Evolutionary conservation across 2,888 invertebrate species (phyloP).

Genomic region (Drosophila testacea): DNA sequence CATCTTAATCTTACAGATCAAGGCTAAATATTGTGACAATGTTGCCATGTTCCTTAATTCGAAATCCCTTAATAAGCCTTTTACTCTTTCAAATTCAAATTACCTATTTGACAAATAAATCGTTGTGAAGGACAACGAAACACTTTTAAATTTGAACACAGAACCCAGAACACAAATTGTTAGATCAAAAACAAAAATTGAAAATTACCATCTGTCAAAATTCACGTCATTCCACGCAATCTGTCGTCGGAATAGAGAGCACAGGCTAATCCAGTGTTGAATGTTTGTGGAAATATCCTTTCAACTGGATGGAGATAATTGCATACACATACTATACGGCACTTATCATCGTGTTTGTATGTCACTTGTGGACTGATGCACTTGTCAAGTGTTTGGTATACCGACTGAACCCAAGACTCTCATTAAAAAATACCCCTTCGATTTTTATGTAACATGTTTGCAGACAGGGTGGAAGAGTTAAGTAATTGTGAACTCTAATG

Average conservation of each 20-base stretch:
- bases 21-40: conserved; percentile 83
- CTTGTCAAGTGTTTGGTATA: conserved; percentile 78
- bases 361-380: conserved; percentile 62
- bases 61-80: conserved; percentile 50
- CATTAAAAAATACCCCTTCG: conserved; percentile 70
- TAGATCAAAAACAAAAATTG: conserved; percentile 82
- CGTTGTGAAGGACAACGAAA: conserved; percentile 75
- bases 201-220: conserved; percentile 84
- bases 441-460: conserved; percentile 33
- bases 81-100: conserved; percentile 69
- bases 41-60: conserved; percentile 47
- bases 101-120: conserved; percentile 71
- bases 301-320: conserved; percentile 55
- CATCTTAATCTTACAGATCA: conserved; percentile 40
- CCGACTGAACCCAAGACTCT: conserved; percentile 55
- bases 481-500: conserved; percentile 72
- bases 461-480: conserved; percentile 41
- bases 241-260: conserved; percentile 33
- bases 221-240: conserved; percentile 75
- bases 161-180: conserved; percentile 64
- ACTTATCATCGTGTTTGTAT: conserved; percentile 61
- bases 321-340: conserved; percentile 40
- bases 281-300: conserved; percentile 42
- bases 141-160: conserved; percentile 64
- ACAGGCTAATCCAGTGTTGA: conserved; percentile 60